Evolutionary conservation across 2,113 vertebrate genomes (phyloP).

Genomic region (Baryphthengus martii): DNA sequence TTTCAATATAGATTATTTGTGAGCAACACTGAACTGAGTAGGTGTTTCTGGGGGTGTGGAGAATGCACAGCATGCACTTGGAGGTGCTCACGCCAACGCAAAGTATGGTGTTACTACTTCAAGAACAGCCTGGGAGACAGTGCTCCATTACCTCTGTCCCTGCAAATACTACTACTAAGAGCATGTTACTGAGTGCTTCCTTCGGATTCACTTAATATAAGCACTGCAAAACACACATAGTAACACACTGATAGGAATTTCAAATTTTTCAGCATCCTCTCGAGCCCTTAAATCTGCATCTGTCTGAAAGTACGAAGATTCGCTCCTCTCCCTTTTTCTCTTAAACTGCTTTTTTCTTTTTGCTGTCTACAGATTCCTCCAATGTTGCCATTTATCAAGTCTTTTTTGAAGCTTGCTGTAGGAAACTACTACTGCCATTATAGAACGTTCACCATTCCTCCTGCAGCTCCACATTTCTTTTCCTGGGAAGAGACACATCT

Average conservation of each 20-base stretch:
- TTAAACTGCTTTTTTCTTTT: neutral
- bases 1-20: rapidly evolving
- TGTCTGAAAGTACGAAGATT: neutral
- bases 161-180: neutral
- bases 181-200: neutral
- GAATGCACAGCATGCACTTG: neutral
- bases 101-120: constrained; percentile 18
- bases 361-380: neutral
- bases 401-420: neutral
- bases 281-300: neutral
- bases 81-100: neutral
- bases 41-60: neutral
- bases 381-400: neutral
- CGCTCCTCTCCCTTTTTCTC: neutral
- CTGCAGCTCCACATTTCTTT: neutral
- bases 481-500: neutral
- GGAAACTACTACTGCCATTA: neutral
- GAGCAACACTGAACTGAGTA: neutral
- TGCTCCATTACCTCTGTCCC: neutral
- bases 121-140: neutral
- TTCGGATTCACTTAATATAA: neutral
- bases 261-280: neutral
- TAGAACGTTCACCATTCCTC: neutral
- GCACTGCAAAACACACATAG: neutral
- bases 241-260: neutral